Evolutionary conservation across 2,113 vertebrate genomes (phyloP), one percentile per base, ranked within the genome.

Genomic region (Camelus bactrianus): DNA sequence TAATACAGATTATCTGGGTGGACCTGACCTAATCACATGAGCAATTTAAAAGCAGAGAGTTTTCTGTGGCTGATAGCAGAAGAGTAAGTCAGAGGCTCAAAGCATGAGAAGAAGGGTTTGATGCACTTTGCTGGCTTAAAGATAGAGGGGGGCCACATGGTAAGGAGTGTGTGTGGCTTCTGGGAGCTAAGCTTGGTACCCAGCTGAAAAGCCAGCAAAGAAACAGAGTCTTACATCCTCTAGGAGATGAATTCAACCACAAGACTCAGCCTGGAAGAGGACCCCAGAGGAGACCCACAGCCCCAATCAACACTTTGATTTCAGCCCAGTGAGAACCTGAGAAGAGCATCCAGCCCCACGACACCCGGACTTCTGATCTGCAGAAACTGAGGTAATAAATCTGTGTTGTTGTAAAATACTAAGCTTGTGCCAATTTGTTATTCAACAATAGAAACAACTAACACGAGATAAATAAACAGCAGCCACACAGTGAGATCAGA

Each of bases 121-220:
- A 5, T 2, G 62, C 28, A 38, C 50, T 26, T 10, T 85, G 52
- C 32, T 84, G 24, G 15, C 52, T 93, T 42, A 16, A 85, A 32
- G 20, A n/a, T 8, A 30, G 24, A 30, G 81, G 3, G 12, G 10
- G 30, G 6, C 32, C 67, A 32, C 12, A 0, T 0, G 42, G 24
- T 19, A 81, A 84, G 20, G 26, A n/a, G 48, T 38, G 15, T 46
- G 19, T 60, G 35, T 46, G 69, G 9, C 26, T 6, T 35, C 89
- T 32, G 52, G 38, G 35, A 52, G 28, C 76, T 65, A 24, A 84
- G 35, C 87, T 35, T 20, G 24, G 6, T 3, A 56, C 11, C 62
- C 32, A 26, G 64, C 42, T 77, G 17, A n/a, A 3, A 38, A 90
- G 22, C 14, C 70, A 12, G 46, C 30, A n/a, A 22, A 38, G 32